A percentile compares a stretch with the other conserved stretches of the same genome.
phyloP scores from a whole-genome alignment of 2,113 vertebrate species.

The Puffinus mauretanicus region DNA sequence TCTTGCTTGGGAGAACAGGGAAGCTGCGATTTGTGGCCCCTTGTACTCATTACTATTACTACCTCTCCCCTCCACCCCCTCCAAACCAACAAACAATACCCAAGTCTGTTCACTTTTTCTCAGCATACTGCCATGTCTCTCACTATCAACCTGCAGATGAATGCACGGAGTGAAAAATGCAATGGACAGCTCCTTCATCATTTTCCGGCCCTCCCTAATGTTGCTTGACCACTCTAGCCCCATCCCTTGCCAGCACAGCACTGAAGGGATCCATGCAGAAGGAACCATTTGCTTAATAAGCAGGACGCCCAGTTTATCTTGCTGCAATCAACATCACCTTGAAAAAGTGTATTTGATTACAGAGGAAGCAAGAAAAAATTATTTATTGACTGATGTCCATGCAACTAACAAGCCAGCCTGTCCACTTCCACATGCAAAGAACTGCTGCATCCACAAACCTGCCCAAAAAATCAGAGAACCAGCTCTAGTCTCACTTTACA shows the following conservation, averaged over 20 bases:
- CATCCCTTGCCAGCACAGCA: neutral
- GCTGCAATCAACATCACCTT: neutral
- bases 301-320: neutral
- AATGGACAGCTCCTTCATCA: neutral
- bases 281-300: neutral
- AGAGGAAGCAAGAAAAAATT: neutral
- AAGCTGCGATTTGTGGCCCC: neutral
- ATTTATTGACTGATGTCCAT: neutral
- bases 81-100: neutral
- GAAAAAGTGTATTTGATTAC: neutral
- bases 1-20: neutral
- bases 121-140: neutral
- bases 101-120: neutral
- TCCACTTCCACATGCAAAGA: neutral
- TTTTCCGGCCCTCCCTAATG: neutral
- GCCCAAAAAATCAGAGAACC: neutral
- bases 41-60: no score
- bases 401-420: neutral
- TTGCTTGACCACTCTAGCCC: neutral
- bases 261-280: neutral
- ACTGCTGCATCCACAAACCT: neutral
- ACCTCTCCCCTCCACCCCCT: rapidly evolving
- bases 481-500: neutral
- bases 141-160: neutral
- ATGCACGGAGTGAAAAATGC: neutral